Evolutionary conservation across 2,797 vertebrate genomes (phyloP).

Genomic region (Myotis myotis): DNA sequence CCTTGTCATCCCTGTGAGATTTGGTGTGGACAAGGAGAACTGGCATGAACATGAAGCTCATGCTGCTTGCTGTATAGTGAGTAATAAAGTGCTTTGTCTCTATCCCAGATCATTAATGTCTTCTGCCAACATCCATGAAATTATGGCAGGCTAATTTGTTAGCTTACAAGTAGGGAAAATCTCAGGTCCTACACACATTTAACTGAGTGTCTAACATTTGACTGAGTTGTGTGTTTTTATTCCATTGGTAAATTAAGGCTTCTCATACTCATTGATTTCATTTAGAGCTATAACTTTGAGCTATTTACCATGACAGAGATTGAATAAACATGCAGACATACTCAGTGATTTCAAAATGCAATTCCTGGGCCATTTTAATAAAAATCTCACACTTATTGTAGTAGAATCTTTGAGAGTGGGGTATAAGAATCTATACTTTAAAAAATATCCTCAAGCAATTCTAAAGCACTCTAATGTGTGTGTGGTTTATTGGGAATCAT

Average conservation of each 20-base stretch:
- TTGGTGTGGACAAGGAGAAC: neutral
- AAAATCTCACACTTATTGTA: neutral
- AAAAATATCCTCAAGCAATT: neutral
- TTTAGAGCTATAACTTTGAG: neutral
- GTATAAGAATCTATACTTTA: neutral
- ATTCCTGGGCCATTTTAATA: neutral
- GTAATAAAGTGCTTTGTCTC: neutral
- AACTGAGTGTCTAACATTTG: neutral
- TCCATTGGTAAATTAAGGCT: neutral
- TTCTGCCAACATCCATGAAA: neutral
- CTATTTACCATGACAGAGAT: neutral
- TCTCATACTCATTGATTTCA: neutral
- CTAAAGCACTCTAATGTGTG: neutral
- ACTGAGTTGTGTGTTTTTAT: neutral
- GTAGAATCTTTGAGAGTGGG: neutral
- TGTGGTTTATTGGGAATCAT: slow-evolving; percentile 5
- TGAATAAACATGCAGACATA: neutral
- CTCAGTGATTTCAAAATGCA: neutral
- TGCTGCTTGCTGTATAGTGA: neutral
- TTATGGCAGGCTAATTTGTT: neutral
- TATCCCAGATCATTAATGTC: neutral
- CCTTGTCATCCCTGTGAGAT: neutral
- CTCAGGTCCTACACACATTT: neutral
- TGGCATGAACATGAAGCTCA: neutral
- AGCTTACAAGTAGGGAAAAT: neutral